phyloP scores from a whole-genome alignment of 2,797 vertebrate genomes.

The Halcyon leucocephala region DNA sequence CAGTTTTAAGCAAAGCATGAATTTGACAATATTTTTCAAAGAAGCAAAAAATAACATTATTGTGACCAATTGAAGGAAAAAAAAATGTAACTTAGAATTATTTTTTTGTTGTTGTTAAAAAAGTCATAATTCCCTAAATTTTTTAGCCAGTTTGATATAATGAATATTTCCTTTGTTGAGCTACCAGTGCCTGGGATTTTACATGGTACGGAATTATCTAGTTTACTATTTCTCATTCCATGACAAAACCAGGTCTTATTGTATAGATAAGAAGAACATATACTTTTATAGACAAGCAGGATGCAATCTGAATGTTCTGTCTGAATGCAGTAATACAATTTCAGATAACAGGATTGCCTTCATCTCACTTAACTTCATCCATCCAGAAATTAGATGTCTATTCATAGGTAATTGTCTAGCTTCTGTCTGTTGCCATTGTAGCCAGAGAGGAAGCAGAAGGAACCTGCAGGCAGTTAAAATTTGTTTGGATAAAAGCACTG shows the following conservation, averaged over 20 bases:
- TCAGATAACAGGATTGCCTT: slow-evolving; percentile 25
- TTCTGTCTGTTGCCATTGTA: not conserved
- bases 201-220: not conserved
- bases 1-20: not conserved
- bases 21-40: not conserved
- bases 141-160: not conserved
- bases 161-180: not conserved
- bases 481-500: not conserved
- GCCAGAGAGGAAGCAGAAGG: not conserved
- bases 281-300: not conserved
- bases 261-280: not conserved
- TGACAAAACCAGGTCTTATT: not conserved
- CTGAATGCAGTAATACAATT: not conserved
- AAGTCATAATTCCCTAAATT: not conserved
- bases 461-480: not conserved
- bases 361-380: slow-evolving; percentile 9
- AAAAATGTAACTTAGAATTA: not conserved
- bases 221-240: not conserved
- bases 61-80: not conserved
- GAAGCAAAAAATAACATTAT: not conserved
- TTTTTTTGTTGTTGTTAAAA: not conserved
- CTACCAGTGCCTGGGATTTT: not conserved
- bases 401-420: slow-evolving; percentile 1
- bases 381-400: slow-evolving; percentile 28
- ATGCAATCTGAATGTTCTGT: not conserved